Conservation (phyloP, 2,797 vertebrate species). For the Darevskia nairensis region DNA sequence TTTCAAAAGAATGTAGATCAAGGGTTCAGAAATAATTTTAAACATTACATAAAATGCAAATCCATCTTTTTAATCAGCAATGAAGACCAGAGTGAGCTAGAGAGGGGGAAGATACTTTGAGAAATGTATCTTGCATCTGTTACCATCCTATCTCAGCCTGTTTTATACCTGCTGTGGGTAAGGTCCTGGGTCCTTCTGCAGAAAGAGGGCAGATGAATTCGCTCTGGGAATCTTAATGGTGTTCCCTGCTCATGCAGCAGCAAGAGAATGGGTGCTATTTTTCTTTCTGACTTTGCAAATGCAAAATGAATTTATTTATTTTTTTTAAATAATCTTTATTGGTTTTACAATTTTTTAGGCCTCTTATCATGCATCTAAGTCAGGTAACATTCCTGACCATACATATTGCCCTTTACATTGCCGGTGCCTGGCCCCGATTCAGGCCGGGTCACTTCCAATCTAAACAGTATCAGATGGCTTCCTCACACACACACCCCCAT, state of each 20-base stretch:
- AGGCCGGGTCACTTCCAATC: too few relatives aligned
- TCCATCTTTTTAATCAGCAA: constrained; percentile 44
- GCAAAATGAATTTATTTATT: constrained; percentile 13
- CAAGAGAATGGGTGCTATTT: not conserved
- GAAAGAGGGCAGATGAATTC: not conserved
- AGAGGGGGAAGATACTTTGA: too few relatives aligned
- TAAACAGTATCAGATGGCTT: too few relatives aligned
- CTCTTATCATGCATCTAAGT: too few relatives aligned
- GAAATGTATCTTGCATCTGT: not conserved
- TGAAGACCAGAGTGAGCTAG: constrained; percentile 10
- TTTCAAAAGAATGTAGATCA: constrained; percentile 60
- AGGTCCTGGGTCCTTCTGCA: not conserved
- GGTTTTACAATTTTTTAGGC: too few relatives aligned
- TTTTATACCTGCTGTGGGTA: rapidly evolving
- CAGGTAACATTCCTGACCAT: too few relatives aligned
- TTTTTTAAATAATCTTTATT: too few relatives aligned
- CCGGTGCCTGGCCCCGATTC: too few relatives aligned
- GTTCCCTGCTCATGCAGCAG: not conserved
- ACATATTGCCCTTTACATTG: too few relatives aligned
- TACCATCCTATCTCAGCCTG: not conserved
- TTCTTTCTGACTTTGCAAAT: constrained; percentile 6
- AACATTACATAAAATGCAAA: constrained; percentile 18
- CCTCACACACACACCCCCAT: too few relatives aligned
- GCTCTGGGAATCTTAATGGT: not conserved
- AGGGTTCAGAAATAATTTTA: constrained; percentile 18